Percentiles rank a stretch among this genome's conserved stretches.
Conservation (phyloP, 2,888 invertebrate species). For the Drosophila meridiana region DNA sequence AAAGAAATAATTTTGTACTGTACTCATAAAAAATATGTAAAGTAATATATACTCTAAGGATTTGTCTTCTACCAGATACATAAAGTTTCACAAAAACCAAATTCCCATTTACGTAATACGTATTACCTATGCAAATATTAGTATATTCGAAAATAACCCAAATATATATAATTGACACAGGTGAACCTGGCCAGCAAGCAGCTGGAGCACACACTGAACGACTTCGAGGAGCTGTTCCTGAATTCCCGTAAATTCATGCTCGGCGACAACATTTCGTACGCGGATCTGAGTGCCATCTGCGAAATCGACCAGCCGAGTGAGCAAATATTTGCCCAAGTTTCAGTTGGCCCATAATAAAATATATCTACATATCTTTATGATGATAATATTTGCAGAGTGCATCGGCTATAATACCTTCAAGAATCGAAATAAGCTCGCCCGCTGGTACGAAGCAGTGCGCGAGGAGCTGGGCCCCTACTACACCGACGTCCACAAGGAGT, state of each 20-base stretch:
- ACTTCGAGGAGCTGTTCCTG: constrained; percentile 87
- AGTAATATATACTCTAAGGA: too few species aligned
- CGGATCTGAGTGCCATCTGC: constrained; percentile 91
- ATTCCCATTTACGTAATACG: too few species aligned
- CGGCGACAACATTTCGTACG: constrained; percentile 88
- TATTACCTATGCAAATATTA: too few species aligned
- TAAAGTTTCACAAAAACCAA: too few species aligned
- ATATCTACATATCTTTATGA: background rate
- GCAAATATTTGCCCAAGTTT: background rate
- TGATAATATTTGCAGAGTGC: constrained; percentile 86
- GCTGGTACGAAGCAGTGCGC: constrained; percentile 89
- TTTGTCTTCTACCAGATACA: too few species aligned
- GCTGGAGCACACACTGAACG: constrained; percentile 87
- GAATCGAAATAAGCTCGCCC: constrained; percentile 87
- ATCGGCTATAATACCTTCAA: constrained; percentile 88
- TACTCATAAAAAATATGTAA: too few species aligned
- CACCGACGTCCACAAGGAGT: constrained; percentile 86
- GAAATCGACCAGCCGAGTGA: constrained; percentile 92
- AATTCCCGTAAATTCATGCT: constrained; percentile 86
- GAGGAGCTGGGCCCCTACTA: constrained; percentile 88
- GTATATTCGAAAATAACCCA: background rate
- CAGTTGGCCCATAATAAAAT: background rate
- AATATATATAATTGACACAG: constrained; percentile 42
- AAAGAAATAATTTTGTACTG: too few species aligned
- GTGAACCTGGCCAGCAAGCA: constrained; percentile 79